Conservation (phyloP, 2,888 invertebrate genomes). For the Spilarctia lutea region DNA sequence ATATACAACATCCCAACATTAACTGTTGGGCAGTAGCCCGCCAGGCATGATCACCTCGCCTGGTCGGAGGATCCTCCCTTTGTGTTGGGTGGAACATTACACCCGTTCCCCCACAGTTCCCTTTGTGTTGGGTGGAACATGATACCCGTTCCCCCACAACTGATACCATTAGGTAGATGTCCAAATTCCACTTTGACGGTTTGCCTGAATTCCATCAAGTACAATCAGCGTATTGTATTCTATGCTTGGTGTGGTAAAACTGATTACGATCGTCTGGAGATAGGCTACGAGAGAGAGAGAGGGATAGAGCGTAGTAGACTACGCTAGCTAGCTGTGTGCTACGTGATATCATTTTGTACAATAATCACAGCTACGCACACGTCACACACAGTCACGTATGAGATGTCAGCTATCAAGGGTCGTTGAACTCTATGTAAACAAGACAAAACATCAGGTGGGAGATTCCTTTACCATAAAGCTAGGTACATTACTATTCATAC, state of each 20-base stretch:
- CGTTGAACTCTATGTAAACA: constrained; percentile 2
- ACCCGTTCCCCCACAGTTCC: too few species aligned
- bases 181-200: neutral
- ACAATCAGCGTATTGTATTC: neutral
- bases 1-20: too few species aligned
- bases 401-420: neutral
- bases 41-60: too few species aligned
- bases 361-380: neutral
- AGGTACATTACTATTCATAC: constrained; percentile 9
- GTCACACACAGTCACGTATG: neutral
- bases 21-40: too few species aligned
- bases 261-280: neutral
- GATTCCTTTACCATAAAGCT: constrained; percentile 2
- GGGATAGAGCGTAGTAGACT: too few species aligned
- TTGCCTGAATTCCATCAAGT: neutral
- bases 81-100: too few species aligned
- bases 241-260: neutral
- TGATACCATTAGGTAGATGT: accelerated
- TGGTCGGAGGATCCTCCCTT: too few species aligned
- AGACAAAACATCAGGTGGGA: constrained; percentile 1
- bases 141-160: too few species aligned
- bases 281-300: too few species aligned
- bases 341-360: constrained; percentile 1
- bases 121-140: too few species aligned
- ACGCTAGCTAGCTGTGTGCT: constrained; percentile 4